These are phyloP conservation scores for Sarcophaga carnaria DNA, from an alignment of 2,888 invertebrate species.

Conservation along the genomic window DNA sequence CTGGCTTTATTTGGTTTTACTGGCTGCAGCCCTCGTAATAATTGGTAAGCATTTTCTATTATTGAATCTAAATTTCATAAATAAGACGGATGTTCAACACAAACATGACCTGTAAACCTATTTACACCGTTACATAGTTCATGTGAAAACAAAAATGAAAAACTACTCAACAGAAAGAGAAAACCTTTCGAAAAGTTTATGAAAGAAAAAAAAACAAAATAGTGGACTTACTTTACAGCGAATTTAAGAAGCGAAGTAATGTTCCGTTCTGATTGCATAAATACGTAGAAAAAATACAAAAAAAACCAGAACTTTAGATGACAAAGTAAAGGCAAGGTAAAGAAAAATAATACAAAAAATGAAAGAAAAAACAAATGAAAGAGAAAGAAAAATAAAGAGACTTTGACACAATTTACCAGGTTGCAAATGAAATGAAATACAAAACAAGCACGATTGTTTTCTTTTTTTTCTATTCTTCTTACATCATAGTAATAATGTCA, in stretches of 20 bases:
- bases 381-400: constrained; percentile 7
- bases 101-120: constrained; percentile 56
- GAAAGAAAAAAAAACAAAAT: neutral
- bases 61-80: neutral
- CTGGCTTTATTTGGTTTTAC: too few relatives aligned
- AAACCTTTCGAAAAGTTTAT: neutral
- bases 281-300: neutral
- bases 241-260: neutral
- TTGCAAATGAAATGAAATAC: constrained; percentile 12
- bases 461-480: constrained; percentile 14
- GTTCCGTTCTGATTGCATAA: constrained; percentile 48
- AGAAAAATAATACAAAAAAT: too few relatives aligned
- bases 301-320: too few relatives aligned
- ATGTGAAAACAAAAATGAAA: neutral
- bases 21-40: too few relatives aligned
- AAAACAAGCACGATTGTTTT: neutral
- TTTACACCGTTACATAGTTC: neutral
- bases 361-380: neutral
- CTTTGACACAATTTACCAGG: constrained; percentile 60
- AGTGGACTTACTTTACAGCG: neutral
- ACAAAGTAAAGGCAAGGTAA: too few relatives aligned
- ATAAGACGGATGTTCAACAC: constrained; percentile 3
- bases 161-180: neutral
- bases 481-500: constrained; percentile 28
- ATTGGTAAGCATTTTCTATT: too few relatives aligned